These are phyloP conservation scores for Eupeodes luniger DNA, from an alignment of 2,888 invertebrate species.

Conservation along the genomic window DNA sequence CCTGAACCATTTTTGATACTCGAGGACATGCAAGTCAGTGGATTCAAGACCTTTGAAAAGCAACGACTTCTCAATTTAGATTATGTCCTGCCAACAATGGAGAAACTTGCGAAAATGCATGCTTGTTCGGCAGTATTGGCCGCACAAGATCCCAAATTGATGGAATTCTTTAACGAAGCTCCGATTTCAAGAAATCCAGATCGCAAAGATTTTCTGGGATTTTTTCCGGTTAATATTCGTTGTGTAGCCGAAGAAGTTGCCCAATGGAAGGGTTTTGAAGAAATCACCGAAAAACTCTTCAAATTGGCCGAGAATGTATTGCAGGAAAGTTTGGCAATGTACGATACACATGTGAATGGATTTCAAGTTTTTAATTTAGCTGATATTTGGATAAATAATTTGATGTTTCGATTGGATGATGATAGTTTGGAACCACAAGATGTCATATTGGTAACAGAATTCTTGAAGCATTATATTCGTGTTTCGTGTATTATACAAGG, in stretches of 20 bases:
- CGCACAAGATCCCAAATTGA: constrained; percentile 79
- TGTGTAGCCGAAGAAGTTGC: constrained; percentile 82
- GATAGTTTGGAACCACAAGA: constrained; percentile 81
- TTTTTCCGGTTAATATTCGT: constrained; percentile 82
- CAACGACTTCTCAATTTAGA: constrained; percentile 85
- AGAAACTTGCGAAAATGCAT: constrained; percentile 86
- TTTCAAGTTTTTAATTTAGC: constrained; percentile 82
- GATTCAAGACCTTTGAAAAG: constrained; percentile 86
- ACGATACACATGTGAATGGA: constrained; percentile 78
- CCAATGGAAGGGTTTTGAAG: constrained; percentile 82
- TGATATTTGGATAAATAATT: constrained; percentile 83
- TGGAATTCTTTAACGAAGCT: constrained; percentile 82
- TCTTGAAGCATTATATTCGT: background rate
- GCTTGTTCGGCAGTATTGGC: constrained; percentile 85
- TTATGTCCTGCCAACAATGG: constrained; percentile 85
- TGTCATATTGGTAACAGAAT: constrained; percentile 80
- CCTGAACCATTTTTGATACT: constrained; percentile 84
- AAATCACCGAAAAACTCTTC: constrained; percentile 82
- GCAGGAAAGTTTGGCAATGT: constrained; percentile 80
- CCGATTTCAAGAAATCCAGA: constrained; percentile 83
- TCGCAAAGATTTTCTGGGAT: constrained; percentile 82
- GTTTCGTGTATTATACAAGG: background rate
- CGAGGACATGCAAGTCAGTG: constrained; percentile 85
- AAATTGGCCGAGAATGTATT: constrained; percentile 82
- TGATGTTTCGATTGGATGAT: constrained; percentile 82